Base-by-base conservation (phyloP, 2,113 vertebrate genomes). In the Asarcornis scutulata region DNA sequence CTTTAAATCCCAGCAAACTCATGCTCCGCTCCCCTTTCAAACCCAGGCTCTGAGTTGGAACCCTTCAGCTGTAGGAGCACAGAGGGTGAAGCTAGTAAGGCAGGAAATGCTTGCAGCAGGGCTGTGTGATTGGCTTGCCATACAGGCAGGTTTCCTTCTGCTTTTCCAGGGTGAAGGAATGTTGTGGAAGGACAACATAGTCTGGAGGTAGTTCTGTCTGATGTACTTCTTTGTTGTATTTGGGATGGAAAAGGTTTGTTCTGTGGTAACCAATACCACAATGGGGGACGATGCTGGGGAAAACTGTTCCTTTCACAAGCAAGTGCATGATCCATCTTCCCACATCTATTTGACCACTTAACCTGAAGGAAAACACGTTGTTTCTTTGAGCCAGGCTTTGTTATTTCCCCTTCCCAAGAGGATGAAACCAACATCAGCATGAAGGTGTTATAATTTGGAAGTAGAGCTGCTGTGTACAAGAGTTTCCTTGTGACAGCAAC, bases 131-230 rank as follows among this genome's bases (percentile, higher is more conserved):
- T 73, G 77, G 58, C 42, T 82, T 84, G 53, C 66, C 75, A 32
- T 25, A 48, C 38, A 73, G 78, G 71, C 81, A 93, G 66, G 77
- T 84, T 89, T 91, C 69, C 60, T 92, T 44, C 74, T 86, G 66
- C 87, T 95, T 95, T 87, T 84, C 81, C 46, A 91, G 48, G 32
- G 22, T 72, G n/a, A 40, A 79, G 58, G 62, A 91, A 82, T 44
- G 64, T 34, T 71, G 63, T 50, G 18, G 59, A 90, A 71, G 79
- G 76, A 66, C 64, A 69, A 46, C 4, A 1, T 4, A n/a, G 76
- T 42, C 79, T 58, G 73, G 40, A 1, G 0, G 50, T 80, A 46
- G 86, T 62, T 86, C 71, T 88, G 82, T 84, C 69, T 91, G 80
- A 77, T 66, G 40, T 76, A 60, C 63, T 50, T 34, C 4, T 5